phyloP scores from a whole-genome alignment of 2,888 invertebrate species.

The Julus scanicus region DNA sequence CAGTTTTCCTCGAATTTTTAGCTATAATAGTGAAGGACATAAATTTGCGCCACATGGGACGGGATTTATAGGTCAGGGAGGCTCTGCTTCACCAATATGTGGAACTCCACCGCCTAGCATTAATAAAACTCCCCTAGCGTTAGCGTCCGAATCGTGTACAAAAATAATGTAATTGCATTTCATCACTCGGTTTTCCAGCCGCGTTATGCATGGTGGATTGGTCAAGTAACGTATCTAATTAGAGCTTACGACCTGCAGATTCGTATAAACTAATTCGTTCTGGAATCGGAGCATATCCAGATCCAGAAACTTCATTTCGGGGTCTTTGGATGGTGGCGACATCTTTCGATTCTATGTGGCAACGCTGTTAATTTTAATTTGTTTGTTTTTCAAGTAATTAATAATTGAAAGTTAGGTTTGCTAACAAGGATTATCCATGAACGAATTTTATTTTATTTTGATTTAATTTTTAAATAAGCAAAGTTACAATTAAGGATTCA shows the following conservation, averaged over 20 bases:
- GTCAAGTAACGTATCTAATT: constrained; percentile 6
- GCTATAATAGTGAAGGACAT: not conserved
- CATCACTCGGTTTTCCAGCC: not conserved
- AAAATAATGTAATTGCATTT: not conserved
- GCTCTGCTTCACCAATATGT: not conserved
- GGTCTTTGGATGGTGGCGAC: not conserved
- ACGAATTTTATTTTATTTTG: too few relatives aligned
- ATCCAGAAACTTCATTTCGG: too few relatives aligned
- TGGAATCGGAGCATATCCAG: not conserved
- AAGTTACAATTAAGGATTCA: too few relatives aligned
- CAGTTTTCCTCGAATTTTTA: not conserved
- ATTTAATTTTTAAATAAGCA: too few relatives aligned
- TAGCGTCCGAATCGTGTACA: not conserved
- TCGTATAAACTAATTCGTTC: not conserved
- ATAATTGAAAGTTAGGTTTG: too few relatives aligned
- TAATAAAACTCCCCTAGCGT: not conserved
- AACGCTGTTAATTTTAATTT: not conserved
- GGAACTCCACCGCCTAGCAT: not conserved
- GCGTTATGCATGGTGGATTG: not conserved
- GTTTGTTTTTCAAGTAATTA: too few relatives aligned
- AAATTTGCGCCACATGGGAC: not conserved
- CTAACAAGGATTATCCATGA: too few relatives aligned
- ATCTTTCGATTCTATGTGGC: not conserved
- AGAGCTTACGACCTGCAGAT: not conserved
- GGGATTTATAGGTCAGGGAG: not conserved